Evolutionary conservation across 2,113 vertebrate species (phyloP).

Genomic region (Hoplias malabaricus): DNA sequence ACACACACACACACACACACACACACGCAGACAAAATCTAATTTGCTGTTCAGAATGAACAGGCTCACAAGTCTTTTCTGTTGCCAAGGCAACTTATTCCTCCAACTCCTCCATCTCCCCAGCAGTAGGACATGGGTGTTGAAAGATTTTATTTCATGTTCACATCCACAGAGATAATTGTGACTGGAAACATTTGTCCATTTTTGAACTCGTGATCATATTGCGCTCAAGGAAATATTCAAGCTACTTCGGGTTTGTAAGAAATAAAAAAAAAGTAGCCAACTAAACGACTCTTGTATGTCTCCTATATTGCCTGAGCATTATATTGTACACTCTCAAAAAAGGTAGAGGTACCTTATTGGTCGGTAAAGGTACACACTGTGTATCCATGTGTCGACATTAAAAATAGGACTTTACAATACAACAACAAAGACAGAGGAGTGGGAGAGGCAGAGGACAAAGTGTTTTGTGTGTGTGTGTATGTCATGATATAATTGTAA

Average conservation of each 20-base stretch:
- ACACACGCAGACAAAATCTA: constrained; percentile 23
- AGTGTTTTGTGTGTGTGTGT: too few relatives aligned
- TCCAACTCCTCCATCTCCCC: constrained; percentile 23
- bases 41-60: constrained; percentile 41
- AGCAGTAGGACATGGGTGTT: constrained; percentile 30
- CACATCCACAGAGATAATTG: constrained; percentile 32
- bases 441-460: too few relatives aligned
- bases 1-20: constrained; percentile 24
- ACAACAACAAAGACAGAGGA: too few relatives aligned
- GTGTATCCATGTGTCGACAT: too few relatives aligned
- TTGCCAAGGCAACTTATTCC: constrained; percentile 55
- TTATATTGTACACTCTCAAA: too few relatives aligned
- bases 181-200: constrained; percentile 18
- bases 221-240: neutral
- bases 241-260: neutral
- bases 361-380: too few relatives aligned
- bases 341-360: too few relatives aligned
- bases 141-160: constrained; percentile 32
- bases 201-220: constrained; percentile 1
- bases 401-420: too few relatives aligned
- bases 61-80: constrained; percentile 44
- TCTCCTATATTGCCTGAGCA: too few relatives aligned
- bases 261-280: neutral
- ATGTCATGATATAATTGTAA: too few relatives aligned
- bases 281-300: neutral